These are phyloP conservation scores for Sphaeridia pumilis DNA, from an alignment of 2,888 invertebrate genomes.

Conservation along the genomic window DNA sequence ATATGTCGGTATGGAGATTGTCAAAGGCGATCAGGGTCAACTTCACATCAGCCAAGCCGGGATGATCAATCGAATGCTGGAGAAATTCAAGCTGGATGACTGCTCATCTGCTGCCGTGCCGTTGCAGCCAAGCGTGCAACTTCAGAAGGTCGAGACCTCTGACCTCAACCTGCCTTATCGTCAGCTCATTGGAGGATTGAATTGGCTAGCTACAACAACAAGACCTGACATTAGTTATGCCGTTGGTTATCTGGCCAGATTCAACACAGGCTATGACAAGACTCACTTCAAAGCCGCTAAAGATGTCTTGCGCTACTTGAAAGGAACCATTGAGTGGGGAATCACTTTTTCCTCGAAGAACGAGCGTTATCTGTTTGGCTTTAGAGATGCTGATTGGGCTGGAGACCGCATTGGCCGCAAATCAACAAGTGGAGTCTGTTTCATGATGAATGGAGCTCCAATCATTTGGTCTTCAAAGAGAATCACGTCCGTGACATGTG, in stretches of 20 bases:
- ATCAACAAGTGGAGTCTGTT: conserved; percentile 21
- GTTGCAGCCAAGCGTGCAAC: background rate
- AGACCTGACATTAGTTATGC: conserved; percentile 29
- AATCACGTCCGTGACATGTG: conserved; percentile 22
- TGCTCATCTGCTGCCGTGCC: background rate
- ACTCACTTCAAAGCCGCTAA: conserved; percentile 27
- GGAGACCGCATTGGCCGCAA: conserved; percentile 17
- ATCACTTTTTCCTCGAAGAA: background rate
- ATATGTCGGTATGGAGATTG: background rate
- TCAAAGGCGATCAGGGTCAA: background rate
- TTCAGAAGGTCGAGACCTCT: background rate
- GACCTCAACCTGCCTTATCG: conserved; percentile 17
- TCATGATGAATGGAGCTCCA: conserved; percentile 9
- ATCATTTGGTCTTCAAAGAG: conserved; percentile 24
- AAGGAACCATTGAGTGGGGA: conserved; percentile 11
- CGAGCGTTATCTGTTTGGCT: conserved; percentile 11
- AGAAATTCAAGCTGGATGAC: background rate
- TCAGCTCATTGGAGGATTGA: conserved; percentile 27
- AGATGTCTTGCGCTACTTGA: conserved; percentile 21
- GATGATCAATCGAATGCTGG: background rate
- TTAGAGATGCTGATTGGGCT: conserved; percentile 27
- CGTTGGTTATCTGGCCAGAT: conserved; percentile 20
- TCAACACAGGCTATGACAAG: conserved; percentile 19
- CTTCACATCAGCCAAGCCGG: background rate
- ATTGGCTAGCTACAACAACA: conserved; percentile 26